Percentiles rank a stretch among this genome's conserved stretches.
Conservation (phyloP, 2,113 vertebrate species). For the Balaeniceps rex region DNA sequence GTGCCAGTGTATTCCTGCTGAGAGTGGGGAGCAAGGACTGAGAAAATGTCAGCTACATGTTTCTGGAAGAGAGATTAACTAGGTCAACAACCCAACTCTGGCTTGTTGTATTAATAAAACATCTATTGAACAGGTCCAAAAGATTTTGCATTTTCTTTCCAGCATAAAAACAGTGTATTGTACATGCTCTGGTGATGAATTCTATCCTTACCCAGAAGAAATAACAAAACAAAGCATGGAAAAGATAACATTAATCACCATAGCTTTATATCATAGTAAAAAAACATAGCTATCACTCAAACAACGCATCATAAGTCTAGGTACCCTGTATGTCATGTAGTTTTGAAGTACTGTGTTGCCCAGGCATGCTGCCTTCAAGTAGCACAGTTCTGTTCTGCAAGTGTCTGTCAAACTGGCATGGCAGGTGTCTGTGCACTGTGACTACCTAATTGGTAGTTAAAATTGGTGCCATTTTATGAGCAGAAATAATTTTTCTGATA, state of each 20-base stretch:
- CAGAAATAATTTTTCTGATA: background rate
- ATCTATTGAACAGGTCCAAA: background rate
- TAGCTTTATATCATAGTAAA: background rate
- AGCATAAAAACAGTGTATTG: background rate
- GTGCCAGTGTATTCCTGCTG: background rate
- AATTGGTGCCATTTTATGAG: background rate
- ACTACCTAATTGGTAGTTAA: background rate
- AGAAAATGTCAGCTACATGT: background rate
- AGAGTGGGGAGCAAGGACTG: background rate
- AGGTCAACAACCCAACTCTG: background rate
- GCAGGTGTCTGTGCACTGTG: background rate
- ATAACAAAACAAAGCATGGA: background rate
- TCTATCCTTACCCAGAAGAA: background rate
- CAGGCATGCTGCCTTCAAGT: background rate
- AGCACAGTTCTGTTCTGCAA: background rate
- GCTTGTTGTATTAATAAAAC: background rate
- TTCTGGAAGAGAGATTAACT: conserved; percentile 38
- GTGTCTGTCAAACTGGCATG: background rate
- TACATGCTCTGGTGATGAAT: background rate
- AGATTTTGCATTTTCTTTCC: background rate
- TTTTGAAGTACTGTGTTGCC: background rate
- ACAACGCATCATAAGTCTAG: background rate
- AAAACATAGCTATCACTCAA: background rate
- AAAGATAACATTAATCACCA: background rate
- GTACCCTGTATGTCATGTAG: background rate